Conservation (phyloP, 2,797 vertebrate species). For the Lophura swinhoii region DNA sequence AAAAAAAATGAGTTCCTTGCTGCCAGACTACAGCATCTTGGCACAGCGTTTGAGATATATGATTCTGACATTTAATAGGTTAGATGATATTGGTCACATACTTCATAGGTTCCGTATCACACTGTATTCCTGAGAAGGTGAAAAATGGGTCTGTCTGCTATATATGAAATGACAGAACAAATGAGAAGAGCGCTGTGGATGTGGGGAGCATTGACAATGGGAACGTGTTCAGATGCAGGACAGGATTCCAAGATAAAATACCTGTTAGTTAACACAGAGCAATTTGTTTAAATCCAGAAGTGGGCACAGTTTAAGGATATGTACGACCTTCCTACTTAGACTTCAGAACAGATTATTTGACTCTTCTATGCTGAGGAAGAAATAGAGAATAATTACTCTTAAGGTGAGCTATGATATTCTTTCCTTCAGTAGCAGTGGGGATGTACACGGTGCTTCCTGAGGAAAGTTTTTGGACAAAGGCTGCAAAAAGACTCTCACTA, state of each 20-base stretch:
- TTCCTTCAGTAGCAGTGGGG: background rate
- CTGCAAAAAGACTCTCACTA: background rate
- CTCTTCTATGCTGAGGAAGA: background rate
- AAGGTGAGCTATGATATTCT: background rate
- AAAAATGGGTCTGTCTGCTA: constrained; percentile 68
- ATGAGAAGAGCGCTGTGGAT: constrained; percentile 70
- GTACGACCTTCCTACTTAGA: background rate
- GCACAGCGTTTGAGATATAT: constrained; percentile 74
- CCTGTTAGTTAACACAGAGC: constrained; percentile 58
- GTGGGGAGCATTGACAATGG: constrained; percentile 39
- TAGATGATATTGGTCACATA: constrained; percentile 77
- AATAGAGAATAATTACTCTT: background rate
- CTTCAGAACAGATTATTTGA: background rate
- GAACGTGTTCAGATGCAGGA: constrained; percentile 11
- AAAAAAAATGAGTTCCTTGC: constrained; percentile 57
- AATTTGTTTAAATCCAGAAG: background rate
- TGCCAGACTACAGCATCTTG: constrained; percentile 61
- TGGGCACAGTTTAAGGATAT: background rate
- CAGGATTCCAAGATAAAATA: background rate
- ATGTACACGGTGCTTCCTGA: background rate
- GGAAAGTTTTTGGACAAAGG: background rate
- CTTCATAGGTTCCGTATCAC: constrained; percentile 74
- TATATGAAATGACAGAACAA: constrained; percentile 69
- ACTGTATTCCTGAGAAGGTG: constrained; percentile 72
- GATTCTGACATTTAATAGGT: constrained; percentile 82